Evolutionary conservation across 2,113 vertebrate genomes (phyloP).

Genomic region (Entosphenus tridentatus): DNA sequence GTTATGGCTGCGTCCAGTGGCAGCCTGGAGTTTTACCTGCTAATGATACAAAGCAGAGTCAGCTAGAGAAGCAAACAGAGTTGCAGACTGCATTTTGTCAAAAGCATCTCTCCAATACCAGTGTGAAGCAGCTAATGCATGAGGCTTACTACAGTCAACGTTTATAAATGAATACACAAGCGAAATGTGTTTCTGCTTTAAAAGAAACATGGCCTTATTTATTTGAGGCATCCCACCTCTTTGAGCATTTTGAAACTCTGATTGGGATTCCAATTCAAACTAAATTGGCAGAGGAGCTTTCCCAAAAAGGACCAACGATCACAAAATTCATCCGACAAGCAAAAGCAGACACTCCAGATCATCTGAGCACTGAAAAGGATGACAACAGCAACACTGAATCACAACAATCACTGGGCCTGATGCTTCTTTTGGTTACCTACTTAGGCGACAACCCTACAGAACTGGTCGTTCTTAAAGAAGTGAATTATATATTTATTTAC

Average conservation of each 20-base stretch:
- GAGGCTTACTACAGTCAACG: too few relatives aligned
- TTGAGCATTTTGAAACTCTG: slow-evolving; percentile 9
- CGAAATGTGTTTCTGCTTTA: neutral
- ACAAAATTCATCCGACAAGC: slow-evolving; percentile 7
- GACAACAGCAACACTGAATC: slow-evolving; percentile 5
- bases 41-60: neutral
- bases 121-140: slow-evolving; percentile 3
- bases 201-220: slow-evolving; percentile 8
- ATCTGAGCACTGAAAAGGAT: slow-evolving; percentile 6
- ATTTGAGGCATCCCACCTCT: slow-evolving; percentile 11
- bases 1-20: slow-evolving; percentile 8
- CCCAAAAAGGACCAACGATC: slow-evolving; percentile 10
- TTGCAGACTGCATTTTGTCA: neutral
- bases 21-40: slow-evolving; percentile 7
- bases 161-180: too few relatives aligned
- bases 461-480: slow-evolving; percentile 4
- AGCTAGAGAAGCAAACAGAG: too few relatives aligned
- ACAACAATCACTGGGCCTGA: neutral
- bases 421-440: slow-evolving; percentile 5
- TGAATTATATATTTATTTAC: neutral
- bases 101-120: slow-evolving; percentile 2
- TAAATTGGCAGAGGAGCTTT: slow-evolving; percentile 11
- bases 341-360: neutral
- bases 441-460: slow-evolving; percentile 3
- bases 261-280: neutral